phyloP scores from a whole-genome alignment of 1,140 invertebrate genomes.

The Drosophila baimaii region DNA sequence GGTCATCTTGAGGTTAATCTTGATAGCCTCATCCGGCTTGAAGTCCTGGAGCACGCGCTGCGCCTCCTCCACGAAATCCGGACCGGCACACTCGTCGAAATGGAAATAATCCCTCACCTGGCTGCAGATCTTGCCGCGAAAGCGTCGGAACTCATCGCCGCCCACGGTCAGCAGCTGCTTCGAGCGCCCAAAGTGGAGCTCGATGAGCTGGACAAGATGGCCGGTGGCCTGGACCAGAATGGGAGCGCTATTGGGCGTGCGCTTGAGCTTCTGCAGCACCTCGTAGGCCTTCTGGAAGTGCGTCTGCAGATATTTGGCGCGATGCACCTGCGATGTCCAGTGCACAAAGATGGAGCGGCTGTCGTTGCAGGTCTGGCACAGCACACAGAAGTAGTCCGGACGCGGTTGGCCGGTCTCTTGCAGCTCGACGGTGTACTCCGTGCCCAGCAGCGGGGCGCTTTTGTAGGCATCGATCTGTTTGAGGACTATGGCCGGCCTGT shows the following conservation, averaged over 20 bases:
- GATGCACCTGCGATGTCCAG: conserved; percentile 89
- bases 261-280: conserved; percentile 41
- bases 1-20: conserved; percentile 17
- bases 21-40: conserved; percentile 7
- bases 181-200: conserved; percentile 62
- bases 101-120: conserved; percentile 84
- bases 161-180: conserved; percentile 20
- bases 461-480: conserved; percentile 85
- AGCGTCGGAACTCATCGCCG: conserved; percentile 62
- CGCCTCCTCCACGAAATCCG: conserved; percentile 63
- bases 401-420: conserved; percentile 87
- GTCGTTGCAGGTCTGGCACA: conserved; percentile 91
- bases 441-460: conserved; percentile 86
- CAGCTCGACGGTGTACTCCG: conserved; percentile 90
- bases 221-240: conserved; percentile 31
- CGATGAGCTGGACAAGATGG: conserved; percentile 56
- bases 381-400: conserved; percentile 89
- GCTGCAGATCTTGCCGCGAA: conserved; percentile 72
- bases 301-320: conserved; percentile 86
- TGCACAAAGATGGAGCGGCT: conserved; percentile 90
- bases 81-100: conserved; percentile 82
- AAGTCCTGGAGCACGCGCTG: conserved; percentile 16
- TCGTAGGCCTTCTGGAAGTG: conserved; percentile 72
- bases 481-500: conserved; percentile 86
- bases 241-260: conserved; percentile 10